Percentiles rank a stretch among this genome's conserved stretches.
phyloP scores from a whole-genome alignment of 2,888 invertebrate species.

The Trachelus tabidus region DNA sequence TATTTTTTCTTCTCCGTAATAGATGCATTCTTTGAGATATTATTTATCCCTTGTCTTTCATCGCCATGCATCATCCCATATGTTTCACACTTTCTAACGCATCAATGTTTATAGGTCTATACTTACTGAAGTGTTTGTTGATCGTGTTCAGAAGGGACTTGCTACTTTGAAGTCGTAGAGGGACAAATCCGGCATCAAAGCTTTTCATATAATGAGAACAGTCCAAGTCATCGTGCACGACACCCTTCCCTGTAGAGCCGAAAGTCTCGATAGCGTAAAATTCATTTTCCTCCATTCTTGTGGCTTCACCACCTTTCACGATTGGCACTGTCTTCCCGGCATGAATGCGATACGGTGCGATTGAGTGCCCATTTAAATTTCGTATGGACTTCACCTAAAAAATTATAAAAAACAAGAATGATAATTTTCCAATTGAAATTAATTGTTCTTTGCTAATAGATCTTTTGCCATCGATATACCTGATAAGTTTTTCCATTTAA shows the following conservation, averaged over 20 bases:
- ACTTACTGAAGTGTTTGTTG: constrained; percentile 90
- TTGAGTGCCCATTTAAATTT: constrained; percentile 99
- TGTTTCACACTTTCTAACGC: neutral
- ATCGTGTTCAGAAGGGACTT: constrained; percentile 91
- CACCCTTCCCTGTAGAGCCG: constrained; percentile 94
- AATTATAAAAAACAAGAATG: neutral
- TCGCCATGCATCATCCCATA: neutral
- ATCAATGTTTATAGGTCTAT: neutral
- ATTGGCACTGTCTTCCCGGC: constrained; percentile 99
- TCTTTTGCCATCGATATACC: constrained; percentile 35
- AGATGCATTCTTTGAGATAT: neutral
- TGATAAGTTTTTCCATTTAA: constrained; percentile 95
- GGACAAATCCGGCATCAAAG: constrained; percentile 92
- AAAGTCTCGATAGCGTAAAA: constrained; percentile 99
- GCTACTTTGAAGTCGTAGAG: constrained; percentile 90
- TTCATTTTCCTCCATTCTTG: constrained; percentile 98
- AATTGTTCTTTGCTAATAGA: neutral
- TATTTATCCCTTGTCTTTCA: neutral
- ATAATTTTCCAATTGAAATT: neutral
- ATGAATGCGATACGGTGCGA: constrained; percentile 96
- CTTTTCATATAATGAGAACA: constrained; percentile 99
- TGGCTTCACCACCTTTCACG: constrained; percentile 97
- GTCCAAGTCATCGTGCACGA: constrained; percentile 99
- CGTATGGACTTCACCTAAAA: constrained; percentile 90
- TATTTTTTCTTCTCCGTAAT: neutral